Evolutionary conservation across 2,888 invertebrate species (phyloP).

Genomic region (Tachystola acroxantha): DNA sequence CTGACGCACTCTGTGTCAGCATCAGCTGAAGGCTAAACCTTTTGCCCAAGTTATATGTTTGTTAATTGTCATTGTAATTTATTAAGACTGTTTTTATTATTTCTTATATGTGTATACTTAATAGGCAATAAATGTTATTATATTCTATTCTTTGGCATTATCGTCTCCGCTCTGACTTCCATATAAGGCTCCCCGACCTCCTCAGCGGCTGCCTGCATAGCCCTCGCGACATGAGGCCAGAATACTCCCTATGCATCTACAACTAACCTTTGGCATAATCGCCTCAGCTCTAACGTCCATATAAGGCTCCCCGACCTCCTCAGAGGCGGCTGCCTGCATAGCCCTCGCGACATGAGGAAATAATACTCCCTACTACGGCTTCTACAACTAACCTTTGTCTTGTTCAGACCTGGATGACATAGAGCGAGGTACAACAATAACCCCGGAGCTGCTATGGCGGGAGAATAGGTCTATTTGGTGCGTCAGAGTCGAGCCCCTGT

Average conservation of each 20-base stretch:
- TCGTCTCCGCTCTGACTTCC: slow-evolving; percentile 93
- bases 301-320: slow-evolving; percentile 54
- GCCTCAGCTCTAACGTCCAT: slow-evolving; percentile 94
- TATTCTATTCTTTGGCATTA: slow-evolving; percentile 92
- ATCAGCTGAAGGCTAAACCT: too few relatives aligned
- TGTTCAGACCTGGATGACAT: slow-evolving; percentile 72
- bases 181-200: slow-evolving; percentile 72
- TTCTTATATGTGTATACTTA: too few relatives aligned
- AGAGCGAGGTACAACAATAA: slow-evolving; percentile 65
- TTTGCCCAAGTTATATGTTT: too few relatives aligned
- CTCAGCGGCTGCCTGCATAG: slow-evolving; percentile 61
- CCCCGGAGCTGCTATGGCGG: slow-evolving; percentile 82
- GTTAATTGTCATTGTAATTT: too few relatives aligned
- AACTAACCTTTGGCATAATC: slow-evolving; percentile 88
- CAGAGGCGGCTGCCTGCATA: slow-evolving; percentile 47
- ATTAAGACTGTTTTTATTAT: too few relatives aligned
- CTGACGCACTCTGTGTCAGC: too few relatives aligned
- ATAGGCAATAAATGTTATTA: too few relatives aligned
- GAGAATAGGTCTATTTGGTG: slow-evolving; percentile 95
- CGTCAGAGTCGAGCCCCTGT: slow-evolving; percentile 91
- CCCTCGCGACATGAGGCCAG: slow-evolving; percentile 89
- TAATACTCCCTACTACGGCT: slow-evolving; percentile 97
- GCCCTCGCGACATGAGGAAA: slow-evolving; percentile 90
- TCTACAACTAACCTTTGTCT: too few relatives aligned
- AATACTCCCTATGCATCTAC: slow-evolving; percentile 98